Percentiles rank a stretch among this genome's conserved stretches.
Evolutionary conservation across 2,797 vertebrate genomes (phyloP).

Genomic region (Falco naumanni): DNA sequence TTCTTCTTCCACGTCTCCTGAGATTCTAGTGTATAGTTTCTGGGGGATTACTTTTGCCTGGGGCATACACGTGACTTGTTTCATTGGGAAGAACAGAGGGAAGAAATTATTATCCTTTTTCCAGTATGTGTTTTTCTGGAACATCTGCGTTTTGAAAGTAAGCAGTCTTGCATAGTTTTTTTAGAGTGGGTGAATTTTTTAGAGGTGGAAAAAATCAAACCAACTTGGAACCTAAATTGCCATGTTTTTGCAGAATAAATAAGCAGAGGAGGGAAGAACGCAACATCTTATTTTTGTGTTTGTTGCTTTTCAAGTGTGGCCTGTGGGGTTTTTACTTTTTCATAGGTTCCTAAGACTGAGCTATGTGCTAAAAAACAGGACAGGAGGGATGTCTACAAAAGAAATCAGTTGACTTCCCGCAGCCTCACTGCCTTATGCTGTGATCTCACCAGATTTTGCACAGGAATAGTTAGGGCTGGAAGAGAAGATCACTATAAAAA

Average conservation of each 20-base stretch:
- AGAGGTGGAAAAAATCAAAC: not conserved
- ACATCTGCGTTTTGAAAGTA: constrained; percentile 63
- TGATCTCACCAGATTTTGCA: not conserved
- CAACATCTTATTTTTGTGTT: not conserved
- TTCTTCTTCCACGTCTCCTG: not conserved
- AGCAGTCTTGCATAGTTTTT: constrained; percentile 30
- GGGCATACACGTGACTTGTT: constrained; percentile 8
- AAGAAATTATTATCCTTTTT: constrained; percentile 8
- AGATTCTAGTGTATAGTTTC: constrained; percentile 33
- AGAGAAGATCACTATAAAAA: not conserved
- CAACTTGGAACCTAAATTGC: constrained; percentile 42
- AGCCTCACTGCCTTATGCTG: not conserved
- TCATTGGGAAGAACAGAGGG: not conserved
- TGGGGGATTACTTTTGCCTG: constrained; percentile 44
- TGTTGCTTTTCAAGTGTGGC: constrained; percentile 12
- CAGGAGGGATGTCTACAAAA: not conserved
- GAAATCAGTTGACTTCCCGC: not conserved
- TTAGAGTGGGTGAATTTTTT: constrained; percentile 45
- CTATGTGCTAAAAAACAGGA: not conserved
- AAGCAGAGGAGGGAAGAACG: not conserved
- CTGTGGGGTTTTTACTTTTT: constrained; percentile 10
- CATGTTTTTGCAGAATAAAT: constrained; percentile 44
- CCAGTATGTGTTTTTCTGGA: constrained; percentile 4
- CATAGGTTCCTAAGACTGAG: not conserved
- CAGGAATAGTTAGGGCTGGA: not conserved